phyloP scores from a whole-genome alignment of 2,113 vertebrate genomes.

The Atrichornis clamosus region DNA sequence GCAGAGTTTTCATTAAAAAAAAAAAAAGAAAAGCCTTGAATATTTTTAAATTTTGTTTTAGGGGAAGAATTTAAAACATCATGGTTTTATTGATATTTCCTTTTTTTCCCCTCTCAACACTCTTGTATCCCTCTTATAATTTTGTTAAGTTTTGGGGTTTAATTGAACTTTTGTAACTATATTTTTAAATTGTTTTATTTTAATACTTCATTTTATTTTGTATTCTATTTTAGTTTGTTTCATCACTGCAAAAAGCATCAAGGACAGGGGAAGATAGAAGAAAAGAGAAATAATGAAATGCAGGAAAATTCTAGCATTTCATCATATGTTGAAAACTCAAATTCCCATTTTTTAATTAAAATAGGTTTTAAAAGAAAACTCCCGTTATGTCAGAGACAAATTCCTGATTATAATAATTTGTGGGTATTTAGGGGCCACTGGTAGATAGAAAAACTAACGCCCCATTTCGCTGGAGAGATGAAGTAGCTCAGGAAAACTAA shows the following conservation, averaged over 20 bases:
- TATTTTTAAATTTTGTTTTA: neutral
- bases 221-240: neutral
- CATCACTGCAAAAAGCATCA: neutral
- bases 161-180: neutral
- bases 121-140: neutral
- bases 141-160: neutral
- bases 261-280: neutral
- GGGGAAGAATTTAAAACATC: neutral
- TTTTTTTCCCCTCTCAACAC: neutral
- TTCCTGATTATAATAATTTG: neutral
- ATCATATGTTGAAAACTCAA: neutral
- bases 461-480: neutral
- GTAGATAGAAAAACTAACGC: neutral
- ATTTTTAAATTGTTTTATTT: neutral
- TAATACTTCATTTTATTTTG: neutral
- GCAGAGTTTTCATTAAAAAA: neutral
- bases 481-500: neutral
- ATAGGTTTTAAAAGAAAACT: neutral
- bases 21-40: neutral
- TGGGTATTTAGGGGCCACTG: neutral
- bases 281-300: neutral
- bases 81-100: neutral
- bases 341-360: neutral
- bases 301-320: neutral
- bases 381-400: accelerated